Percentiles rank a stretch among this genome's conserved stretches.
Conservation (phyloP, 2,113 vertebrate species). For the Hystrix cristata region DNA sequence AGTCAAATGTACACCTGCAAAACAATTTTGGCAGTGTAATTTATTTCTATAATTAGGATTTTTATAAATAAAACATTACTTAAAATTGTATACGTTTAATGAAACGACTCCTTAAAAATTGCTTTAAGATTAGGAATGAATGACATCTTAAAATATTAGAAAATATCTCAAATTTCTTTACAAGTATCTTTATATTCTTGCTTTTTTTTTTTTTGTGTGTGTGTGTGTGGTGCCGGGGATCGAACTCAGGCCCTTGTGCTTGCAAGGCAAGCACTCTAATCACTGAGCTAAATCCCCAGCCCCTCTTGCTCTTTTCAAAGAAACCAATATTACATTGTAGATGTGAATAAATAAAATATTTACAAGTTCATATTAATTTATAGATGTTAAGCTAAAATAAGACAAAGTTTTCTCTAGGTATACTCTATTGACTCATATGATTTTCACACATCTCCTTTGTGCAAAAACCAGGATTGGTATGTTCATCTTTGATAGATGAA, state of each 20-base stretch:
- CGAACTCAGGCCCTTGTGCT: no score
- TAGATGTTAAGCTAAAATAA: conserved; percentile 5
- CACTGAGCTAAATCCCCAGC: no score
- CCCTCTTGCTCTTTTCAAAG: not conserved
- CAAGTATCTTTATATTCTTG: not conserved
- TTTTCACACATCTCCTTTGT: not conserved
- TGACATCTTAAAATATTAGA: not conserved
- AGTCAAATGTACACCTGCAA: not conserved
- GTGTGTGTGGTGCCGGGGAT: no score
- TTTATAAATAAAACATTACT: not conserved
- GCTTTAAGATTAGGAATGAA: not conserved
- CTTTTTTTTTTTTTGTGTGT: not conserved
- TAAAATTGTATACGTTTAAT: not conserved
- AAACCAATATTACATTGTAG: not conserved
- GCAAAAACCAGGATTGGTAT: not conserved
- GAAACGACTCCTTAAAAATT: not conserved
- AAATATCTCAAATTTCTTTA: not conserved
- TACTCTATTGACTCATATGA: not conserved
- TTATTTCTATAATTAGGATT: not conserved
- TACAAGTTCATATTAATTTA: not conserved
- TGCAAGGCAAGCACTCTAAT: no score
- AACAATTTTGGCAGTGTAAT: not conserved
- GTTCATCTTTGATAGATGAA: not conserved
- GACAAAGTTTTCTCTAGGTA: not conserved
- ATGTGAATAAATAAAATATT: not conserved